Evolutionary conservation across 2,113 vertebrate species (phyloP).

Genomic region (Apteryx owenii): DNA sequence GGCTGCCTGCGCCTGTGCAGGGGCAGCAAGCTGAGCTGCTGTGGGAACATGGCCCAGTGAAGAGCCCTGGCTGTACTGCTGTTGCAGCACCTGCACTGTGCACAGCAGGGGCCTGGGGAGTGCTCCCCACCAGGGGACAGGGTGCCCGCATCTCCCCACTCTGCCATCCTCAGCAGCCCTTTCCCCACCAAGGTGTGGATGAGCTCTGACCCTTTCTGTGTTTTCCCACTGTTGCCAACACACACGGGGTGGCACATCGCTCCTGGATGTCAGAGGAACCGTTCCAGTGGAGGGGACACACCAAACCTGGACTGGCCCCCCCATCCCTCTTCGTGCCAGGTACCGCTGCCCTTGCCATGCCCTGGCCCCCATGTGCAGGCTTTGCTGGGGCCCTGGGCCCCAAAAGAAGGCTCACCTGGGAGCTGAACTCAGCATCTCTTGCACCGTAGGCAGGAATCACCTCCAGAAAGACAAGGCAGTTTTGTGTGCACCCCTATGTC

Average conservation of each 20-base stretch:
- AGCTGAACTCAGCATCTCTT: slow-evolving; percentile 60
- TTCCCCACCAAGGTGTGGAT: neutral
- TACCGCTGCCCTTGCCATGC: fast-evolving
- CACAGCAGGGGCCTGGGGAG: too few species aligned
- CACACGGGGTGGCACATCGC: fast-evolving
- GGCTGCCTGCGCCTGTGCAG: neutral
- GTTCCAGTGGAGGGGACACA: fast-evolving
- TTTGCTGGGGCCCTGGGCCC: too few species aligned
- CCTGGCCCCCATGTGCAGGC: fast-evolving
- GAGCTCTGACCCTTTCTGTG: too few species aligned
- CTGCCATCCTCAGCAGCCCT: neutral
- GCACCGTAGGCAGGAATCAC: slow-evolving; percentile 58
- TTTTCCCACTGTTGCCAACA: too few species aligned
- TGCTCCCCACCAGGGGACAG: fast-evolving
- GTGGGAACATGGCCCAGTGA: too few species aligned
- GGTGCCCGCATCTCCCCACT: too few species aligned
- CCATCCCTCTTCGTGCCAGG: too few species aligned
- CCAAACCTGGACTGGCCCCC: too few species aligned
- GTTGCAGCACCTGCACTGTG: too few species aligned
- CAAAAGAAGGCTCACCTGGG: neutral
- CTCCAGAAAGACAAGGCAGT: slow-evolving; percentile 39
- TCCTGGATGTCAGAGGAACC: too few species aligned
- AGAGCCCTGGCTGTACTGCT: neutral
- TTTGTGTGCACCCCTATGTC: fast-evolving
- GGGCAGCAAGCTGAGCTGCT: neutral